Conservation (phyloP, 2,113 vertebrate genomes). For the Coturnix japonica region DNA sequence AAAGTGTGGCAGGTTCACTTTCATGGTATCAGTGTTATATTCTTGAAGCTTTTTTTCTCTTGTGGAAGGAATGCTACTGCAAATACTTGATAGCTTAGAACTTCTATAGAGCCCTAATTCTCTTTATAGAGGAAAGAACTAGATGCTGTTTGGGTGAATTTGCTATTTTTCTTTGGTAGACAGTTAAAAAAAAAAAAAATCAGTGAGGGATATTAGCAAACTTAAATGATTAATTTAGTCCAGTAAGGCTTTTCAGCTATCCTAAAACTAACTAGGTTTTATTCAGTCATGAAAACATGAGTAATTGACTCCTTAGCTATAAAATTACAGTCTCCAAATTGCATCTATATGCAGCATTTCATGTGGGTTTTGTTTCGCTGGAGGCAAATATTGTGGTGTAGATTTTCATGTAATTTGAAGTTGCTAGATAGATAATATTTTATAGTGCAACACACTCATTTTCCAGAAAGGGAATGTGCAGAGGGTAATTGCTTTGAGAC, state of each 20-base stretch:
- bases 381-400: not conserved
- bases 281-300: not conserved
- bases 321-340: not conserved
- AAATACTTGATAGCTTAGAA: not conserved
- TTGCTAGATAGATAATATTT: not conserved
- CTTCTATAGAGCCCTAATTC: not conserved
- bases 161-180: not conserved
- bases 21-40: not conserved
- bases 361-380: rapidly evolving
- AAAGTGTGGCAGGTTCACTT: not conserved
- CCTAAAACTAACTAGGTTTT: not conserved
- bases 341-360: not conserved
- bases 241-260: not conserved
- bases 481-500: not conserved
- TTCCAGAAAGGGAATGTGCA: not conserved
- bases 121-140: not conserved
- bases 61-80: not conserved
- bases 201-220: not conserved
- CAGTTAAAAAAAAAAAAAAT: not conserved
- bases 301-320: not conserved
- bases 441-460: not conserved
- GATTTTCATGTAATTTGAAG: not conserved
- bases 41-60: not conserved
- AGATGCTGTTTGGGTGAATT: not conserved
- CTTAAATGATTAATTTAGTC: not conserved